phyloP scores from a whole-genome alignment of 2,888 invertebrate species.

The Diaprepes abbreviatus region DNA sequence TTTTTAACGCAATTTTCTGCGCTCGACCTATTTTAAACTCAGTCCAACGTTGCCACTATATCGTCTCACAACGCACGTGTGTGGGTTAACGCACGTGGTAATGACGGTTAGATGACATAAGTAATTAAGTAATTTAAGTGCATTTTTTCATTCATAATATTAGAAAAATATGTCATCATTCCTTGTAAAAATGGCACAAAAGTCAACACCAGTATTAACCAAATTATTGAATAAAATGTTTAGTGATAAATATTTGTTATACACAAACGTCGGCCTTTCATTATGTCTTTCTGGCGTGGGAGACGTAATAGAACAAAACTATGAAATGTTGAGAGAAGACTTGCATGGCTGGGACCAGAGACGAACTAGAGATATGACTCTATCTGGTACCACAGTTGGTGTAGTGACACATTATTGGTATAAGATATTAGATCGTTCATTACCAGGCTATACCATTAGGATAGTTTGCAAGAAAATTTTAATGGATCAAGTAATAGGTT shows the following conservation, averaged over 20 bases:
- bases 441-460: constrained; percentile 77
- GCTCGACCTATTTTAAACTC: no score
- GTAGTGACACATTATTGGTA: constrained; percentile 91
- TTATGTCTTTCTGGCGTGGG: constrained; percentile 82
- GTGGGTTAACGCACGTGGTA: no score
- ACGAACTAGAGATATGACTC: constrained; percentile 82
- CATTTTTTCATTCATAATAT: no score
- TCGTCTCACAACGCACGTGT: no score
- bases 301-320: constrained; percentile 85
- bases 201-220: background rate
- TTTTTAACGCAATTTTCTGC: no score
- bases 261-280: constrained; percentile 86
- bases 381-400: constrained; percentile 84
- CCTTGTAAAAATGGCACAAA: background rate
- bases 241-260: constrained; percentile 76
- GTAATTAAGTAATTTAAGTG: no score
- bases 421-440: constrained; percentile 77
- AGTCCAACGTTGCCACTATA: no score
- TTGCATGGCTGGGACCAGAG: constrained; percentile 71
- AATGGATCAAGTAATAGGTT: constrained; percentile 86
- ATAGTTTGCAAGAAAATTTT: constrained; percentile 83
- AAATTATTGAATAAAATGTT: constrained; percentile 69
- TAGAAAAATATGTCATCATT: background rate
- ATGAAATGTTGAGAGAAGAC: constrained; percentile 75
- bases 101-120: no score